A percentile compares a stretch with the other conserved stretches of the same genome.
These are phyloP conservation scores for Hetaerina titia DNA, from an alignment of 2,888 invertebrate species.

Conservation along the genomic window DNA sequence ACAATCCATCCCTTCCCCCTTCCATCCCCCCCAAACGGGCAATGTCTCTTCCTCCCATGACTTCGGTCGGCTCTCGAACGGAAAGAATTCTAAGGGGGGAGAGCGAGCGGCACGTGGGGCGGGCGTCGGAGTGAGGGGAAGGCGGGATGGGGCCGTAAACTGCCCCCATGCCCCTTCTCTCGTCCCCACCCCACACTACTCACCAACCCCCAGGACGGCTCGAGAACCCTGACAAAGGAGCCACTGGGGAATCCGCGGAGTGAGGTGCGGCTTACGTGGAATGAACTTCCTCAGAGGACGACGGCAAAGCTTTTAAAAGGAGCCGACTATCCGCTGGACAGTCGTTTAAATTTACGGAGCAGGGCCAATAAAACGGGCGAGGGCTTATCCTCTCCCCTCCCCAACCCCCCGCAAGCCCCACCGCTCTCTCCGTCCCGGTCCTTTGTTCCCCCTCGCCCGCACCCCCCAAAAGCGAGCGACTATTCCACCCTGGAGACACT, in stretches of 20 bases:
- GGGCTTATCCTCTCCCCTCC: constrained; percentile 30
- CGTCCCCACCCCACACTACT: not conserved
- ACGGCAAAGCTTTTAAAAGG: constrained; percentile 61
- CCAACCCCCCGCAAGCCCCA: no score
- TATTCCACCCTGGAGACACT: constrained; percentile 1
- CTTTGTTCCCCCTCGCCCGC: not conserved
- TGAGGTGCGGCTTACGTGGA: constrained; percentile 30
- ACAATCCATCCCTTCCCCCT: not conserved
- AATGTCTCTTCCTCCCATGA: not conserved
- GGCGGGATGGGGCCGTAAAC: constrained; percentile 47
- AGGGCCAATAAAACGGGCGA: constrained; percentile 57
- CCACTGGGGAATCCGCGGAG: constrained; percentile 1
- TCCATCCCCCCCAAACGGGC: not conserved
- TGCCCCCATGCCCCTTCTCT: not conserved
- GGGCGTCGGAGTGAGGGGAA: not conserved
- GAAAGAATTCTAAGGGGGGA: constrained; percentile 10
- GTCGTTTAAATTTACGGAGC: constrained; percentile 61
- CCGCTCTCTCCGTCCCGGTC: not conserved
- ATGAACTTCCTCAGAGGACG: constrained; percentile 37
- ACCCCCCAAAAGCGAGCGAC: not conserved
- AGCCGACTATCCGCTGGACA: constrained; percentile 58
- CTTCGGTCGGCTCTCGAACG: constrained; percentile 22
- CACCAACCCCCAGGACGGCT: not conserved
- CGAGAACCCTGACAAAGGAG: constrained; percentile 61
- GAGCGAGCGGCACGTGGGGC: not conserved